phyloP scores from a whole-genome alignment of 2,797 vertebrate genomes.

The Tinamus major region DNA sequence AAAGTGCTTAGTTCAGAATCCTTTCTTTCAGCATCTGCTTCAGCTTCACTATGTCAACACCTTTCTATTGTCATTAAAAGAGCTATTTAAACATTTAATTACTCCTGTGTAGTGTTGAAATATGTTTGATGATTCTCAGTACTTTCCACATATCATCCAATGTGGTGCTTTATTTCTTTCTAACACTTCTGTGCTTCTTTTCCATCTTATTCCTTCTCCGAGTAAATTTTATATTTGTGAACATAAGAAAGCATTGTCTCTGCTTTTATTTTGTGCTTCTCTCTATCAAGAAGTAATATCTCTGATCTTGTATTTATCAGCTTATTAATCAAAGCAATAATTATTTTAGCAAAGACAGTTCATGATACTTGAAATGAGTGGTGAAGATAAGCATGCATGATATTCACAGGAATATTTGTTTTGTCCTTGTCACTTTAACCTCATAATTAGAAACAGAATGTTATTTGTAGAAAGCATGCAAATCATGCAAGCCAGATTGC shows the following conservation, averaged over 20 bases:
- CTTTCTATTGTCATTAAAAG: not conserved
- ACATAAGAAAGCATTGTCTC: not conserved
- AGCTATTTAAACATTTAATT: not conserved
- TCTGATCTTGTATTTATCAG: not conserved
- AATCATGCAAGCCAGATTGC: not conserved
- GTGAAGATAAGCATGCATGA: not conserved
- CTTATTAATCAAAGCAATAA: conserved; percentile 9
- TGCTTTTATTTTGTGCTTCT: not conserved
- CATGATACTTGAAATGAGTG: not conserved
- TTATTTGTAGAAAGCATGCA: not conserved
- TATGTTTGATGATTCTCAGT: not conserved
- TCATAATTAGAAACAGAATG: not conserved
- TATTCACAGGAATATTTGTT: not conserved
- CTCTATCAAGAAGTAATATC: not conserved
- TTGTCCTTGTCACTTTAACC: not conserved
- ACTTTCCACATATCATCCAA: not conserved
- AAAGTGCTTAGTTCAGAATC: not conserved
- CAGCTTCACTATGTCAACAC: not conserved
- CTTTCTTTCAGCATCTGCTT: not conserved
- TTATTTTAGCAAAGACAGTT: not conserved
- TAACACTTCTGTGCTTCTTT: not conserved
- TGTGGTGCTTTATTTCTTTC: not conserved
- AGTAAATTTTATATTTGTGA: not conserved
- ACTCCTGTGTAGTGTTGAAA: not conserved
- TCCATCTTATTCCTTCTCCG: not conserved